phyloP scores from a whole-genome alignment of 2,888 invertebrate species.

The Eulithis prunata region DNA sequence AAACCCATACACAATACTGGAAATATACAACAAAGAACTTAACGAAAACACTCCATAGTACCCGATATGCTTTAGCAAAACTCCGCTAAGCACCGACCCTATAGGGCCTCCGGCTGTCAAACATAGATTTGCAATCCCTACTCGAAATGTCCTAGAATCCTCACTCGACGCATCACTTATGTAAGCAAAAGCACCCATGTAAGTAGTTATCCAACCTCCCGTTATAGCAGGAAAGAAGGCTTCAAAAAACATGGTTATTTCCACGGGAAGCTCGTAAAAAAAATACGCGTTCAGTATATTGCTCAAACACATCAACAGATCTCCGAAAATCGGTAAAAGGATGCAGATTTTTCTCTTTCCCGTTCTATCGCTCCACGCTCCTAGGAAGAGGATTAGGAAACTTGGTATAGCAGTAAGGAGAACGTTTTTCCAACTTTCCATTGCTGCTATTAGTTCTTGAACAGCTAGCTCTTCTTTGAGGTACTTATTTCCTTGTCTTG shows the following conservation, averaged over 20 bases:
- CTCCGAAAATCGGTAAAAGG: conserved; percentile 81
- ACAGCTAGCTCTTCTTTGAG: conserved; percentile 85
- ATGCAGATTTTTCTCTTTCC: conserved; percentile 84
- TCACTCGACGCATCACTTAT: conserved; percentile 83
- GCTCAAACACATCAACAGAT: conserved; percentile 75
- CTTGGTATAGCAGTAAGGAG: conserved; percentile 82
- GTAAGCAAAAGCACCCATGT: conserved; percentile 85
- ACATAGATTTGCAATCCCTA: conserved; percentile 82
- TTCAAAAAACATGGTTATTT: conserved; percentile 80
- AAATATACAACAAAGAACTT: conserved; percentile 67
- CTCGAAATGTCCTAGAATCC: conserved; percentile 83
- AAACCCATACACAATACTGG: conserved; percentile 74
- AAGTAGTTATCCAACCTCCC: conserved; percentile 82
- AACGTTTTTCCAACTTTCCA: conserved; percentile 83
- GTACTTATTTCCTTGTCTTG: conserved; percentile 87
- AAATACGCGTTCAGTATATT: conserved; percentile 81
- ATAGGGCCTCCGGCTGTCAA: conserved; percentile 72
- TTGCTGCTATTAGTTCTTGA: conserved; percentile 80
- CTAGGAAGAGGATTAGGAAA: conserved; percentile 81
- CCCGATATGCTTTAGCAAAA: conserved; percentile 70
- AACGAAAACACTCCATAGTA: conserved; percentile 81
- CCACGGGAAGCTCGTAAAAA: conserved; percentile 81
- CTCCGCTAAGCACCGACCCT: conserved; percentile 72
- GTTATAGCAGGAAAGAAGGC: conserved; percentile 80
- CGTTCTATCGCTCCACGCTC: conserved; percentile 86